Conservation (phyloP, 2,888 invertebrate species). For the Onchidella celtica region DNA sequence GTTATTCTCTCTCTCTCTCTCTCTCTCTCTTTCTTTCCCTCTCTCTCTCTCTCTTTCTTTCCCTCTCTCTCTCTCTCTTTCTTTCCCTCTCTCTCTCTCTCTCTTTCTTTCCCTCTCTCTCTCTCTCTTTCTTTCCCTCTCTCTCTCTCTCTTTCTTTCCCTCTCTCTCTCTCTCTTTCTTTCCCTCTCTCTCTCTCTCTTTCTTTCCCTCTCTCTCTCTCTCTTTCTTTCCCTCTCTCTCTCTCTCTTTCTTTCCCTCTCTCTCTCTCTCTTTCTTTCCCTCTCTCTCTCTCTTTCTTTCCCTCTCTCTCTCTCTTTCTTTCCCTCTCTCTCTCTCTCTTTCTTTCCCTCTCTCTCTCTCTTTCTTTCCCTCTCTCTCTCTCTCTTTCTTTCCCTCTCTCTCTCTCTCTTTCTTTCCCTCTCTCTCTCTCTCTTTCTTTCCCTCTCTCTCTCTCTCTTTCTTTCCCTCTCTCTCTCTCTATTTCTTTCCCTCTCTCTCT, state of each 20-base stretch:
- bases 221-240: not conserved
- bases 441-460: not conserved
- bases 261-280: not conserved
- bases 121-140: not conserved
- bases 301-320: not conserved
- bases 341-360: conserved; percentile 14
- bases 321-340: not conserved
- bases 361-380: not conserved
- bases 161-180: not conserved
- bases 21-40: conserved; percentile 13
- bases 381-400: not conserved
- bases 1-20: conserved; percentile 11
- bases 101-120: not conserved
- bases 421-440: conserved; percentile 12
- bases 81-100: not conserved
- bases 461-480: too few relatives aligned
- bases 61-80: not conserved
- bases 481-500: conserved; percentile 10
- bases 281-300: not conserved
- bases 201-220: not conserved
- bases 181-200: not conserved
- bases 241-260: not conserved
- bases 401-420: not conserved
- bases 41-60: conserved; percentile 14
- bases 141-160: not conserved